These are phyloP conservation scores for Creontiades dilutus DNA, from an alignment of 2,888 invertebrate species.

Conservation along the genomic window DNA sequence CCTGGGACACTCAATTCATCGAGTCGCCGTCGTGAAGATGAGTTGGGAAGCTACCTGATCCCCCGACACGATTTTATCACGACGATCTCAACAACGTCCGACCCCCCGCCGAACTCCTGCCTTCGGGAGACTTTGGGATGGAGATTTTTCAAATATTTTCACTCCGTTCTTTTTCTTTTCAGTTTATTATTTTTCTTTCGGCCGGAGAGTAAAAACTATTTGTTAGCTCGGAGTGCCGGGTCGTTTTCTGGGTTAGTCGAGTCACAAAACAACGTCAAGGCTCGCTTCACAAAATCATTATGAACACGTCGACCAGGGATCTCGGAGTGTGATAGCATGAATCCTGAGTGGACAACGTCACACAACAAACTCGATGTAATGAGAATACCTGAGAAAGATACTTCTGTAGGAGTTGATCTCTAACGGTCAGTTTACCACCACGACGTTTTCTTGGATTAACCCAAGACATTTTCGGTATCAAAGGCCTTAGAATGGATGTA, in stretches of 20 bases:
- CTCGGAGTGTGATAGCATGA: neutral
- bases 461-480: too few relatives aligned
- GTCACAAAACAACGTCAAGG: neutral
- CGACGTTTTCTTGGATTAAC: too few relatives aligned
- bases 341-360: neutral
- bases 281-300: slow-evolving; percentile 1
- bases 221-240: neutral
- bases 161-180: neutral
- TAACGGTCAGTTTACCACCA: too few relatives aligned
- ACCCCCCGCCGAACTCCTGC: slow-evolving; percentile 31
- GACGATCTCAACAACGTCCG: slow-evolving; percentile 5
- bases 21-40: neutral
- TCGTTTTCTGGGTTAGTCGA: neutral
- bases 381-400: neutral
- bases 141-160: slow-evolving; percentile 26
- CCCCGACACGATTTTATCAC: slow-evolving; percentile 26
- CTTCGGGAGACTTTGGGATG: slow-evolving; percentile 14
- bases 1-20: slow-evolving; percentile 17
- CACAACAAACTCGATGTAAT: neutral
- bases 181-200: neutral
- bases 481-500: too few relatives aligned
- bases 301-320: neutral
- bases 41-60: slow-evolving; percentile 32
- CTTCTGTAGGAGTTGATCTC: too few relatives aligned
- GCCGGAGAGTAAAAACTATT: neutral